These are phyloP conservation scores for Gibbula magus DNA, from an alignment of 2,888 invertebrate genomes.

Conservation along the genomic window DNA sequence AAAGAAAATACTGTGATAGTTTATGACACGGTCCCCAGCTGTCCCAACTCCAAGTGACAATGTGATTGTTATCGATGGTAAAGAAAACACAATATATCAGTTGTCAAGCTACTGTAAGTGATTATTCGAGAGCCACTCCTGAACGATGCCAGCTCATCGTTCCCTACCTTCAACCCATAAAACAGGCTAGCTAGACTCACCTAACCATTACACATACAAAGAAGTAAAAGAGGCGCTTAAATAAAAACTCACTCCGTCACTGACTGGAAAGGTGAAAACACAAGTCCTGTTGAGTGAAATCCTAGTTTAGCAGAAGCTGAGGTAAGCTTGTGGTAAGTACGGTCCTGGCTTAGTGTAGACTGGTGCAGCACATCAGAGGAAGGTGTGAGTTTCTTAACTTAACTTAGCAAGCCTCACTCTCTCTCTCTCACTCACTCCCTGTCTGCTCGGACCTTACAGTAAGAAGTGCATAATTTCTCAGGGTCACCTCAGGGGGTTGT, in stretches of 20 bases:
- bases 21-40: neutral
- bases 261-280: neutral
- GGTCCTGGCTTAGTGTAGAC: neutral
- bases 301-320: neutral
- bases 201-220: neutral
- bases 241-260: neutral
- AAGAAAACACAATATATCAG: neutral
- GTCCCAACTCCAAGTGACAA: neutral
- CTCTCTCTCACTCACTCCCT: neutral
- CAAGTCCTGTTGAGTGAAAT: neutral
- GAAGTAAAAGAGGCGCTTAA: neutral
- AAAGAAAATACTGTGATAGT: too few species aligned
- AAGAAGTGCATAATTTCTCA: neutral
- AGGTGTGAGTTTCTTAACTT: neutral
- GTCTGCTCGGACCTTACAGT: neutral
- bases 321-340: neutral
- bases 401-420: neutral
- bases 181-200: neutral
- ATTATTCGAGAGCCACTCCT: neutral
- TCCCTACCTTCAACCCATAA: neutral
- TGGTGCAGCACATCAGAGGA: neutral
- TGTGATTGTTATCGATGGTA: neutral
- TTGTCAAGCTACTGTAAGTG: neutral
- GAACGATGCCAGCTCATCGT: neutral
- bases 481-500: slow-evolving; percentile 2